Evolutionary conservation across 2,797 vertebrate species (phyloP), one percentile per base, ranked within the genome.

Genomic region (Diglossa cyanea): DNA sequence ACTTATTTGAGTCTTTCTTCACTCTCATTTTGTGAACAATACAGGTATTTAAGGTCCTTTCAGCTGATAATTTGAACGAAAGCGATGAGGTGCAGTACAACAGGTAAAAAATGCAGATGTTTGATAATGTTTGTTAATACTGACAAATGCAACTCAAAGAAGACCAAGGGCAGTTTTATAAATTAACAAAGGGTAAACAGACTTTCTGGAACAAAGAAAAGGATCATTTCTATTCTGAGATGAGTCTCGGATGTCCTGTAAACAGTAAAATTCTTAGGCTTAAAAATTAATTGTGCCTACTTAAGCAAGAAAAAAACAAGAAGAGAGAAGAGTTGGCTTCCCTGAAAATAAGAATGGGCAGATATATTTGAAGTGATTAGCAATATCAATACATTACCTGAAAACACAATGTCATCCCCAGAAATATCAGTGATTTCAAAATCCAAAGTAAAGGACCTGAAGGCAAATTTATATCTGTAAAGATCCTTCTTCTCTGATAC

Each of bases 381-480:
- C 45, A 76, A n/a, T n/a, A 71, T 35, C 42, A 57, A 6, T 65
- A 80, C 9, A 50, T 17, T 98, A 98, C 98, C 98, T 97, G 97
- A 96, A 90, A 95, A 96, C 42, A 45, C 16, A 68, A 21, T 25
- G 3, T 97, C 96, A 79, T 97, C 96, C 20, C 67, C 33, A 68
- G 86, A 61, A 68, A 85, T n/a, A n/a, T 96, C 84, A 10, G 53
- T 67, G 31, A 82, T 17, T 26, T 95, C 96, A 61, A 97, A 91
- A 76, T 98, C 97, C 87, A 98, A 94, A 93, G 97, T 96, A 77
- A 98, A 66, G 54, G 97, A 97, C 50, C 90, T 97, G 84, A 98
- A 98, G 67, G 98, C 97, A 97, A 98, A 97, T 77, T 92, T 95
- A 51, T 96, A 97, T 78, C 97, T 96, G 42, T 75, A 44, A 70